These are phyloP conservation scores for Hydriomena furcata DNA, from an alignment of 2,888 invertebrate species.

Conservation along the genomic window DNA sequence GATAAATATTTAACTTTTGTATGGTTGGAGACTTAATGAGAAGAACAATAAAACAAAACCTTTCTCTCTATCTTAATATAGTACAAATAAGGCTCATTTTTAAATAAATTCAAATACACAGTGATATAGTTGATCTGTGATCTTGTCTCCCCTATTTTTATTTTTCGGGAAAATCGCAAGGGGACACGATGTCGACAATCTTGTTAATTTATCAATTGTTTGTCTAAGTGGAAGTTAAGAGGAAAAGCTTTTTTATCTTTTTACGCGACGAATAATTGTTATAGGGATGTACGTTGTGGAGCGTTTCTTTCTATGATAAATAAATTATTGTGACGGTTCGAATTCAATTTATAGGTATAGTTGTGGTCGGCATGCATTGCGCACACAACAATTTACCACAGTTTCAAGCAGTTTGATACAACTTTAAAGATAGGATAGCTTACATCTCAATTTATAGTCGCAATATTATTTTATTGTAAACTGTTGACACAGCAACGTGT, in stretches of 20 bases:
- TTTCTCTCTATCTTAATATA: not conserved
- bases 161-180: conserved; percentile 50
- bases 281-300: conserved; percentile 9
- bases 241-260: conserved; percentile 26
- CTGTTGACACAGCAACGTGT: too few relatives aligned
- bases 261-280: conserved; percentile 21
- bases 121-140: conserved; percentile 34
- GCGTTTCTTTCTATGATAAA: not conserved
- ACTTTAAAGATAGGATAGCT: too few relatives aligned
- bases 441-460: too few relatives aligned
- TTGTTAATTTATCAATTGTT: conserved; percentile 76
- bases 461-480: too few relatives aligned
- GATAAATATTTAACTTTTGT: too few relatives aligned
- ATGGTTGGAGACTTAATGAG: too few relatives aligned
- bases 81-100: not conserved
- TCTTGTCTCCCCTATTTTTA: conserved; percentile 68
- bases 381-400: too few relatives aligned
- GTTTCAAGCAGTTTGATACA: too few relatives aligned
- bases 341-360: too few relatives aligned
- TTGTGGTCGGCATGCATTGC: too few relatives aligned
- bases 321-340: too few relatives aligned
- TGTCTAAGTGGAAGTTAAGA: conserved; percentile 58
- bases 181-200: conserved; percentile 61
- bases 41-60: too few relatives aligned
- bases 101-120: not conserved